phyloP scores from a whole-genome alignment of 1,140 invertebrate species.

The Cotesia vestalis region DNA sequence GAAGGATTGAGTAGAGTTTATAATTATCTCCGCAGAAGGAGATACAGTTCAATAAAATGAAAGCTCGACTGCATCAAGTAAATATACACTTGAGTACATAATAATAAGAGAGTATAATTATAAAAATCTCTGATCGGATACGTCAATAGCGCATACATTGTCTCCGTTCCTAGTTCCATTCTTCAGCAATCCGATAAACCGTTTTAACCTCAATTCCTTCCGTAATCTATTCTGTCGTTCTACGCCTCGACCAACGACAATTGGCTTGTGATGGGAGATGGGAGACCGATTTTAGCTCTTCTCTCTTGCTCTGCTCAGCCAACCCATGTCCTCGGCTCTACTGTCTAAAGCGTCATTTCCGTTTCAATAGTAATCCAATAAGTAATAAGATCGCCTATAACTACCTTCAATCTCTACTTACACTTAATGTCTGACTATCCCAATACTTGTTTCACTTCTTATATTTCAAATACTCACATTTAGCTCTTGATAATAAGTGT shows the following conservation, averaged over 20 bases:
- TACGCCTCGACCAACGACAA: neutral
- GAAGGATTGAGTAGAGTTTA: too few species aligned
- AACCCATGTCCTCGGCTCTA: neutral
- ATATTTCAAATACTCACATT: too few species aligned
- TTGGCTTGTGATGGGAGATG: neutral
- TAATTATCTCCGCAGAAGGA: too few species aligned
- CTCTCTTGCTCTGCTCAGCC: too few species aligned
- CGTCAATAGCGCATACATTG: neutral
- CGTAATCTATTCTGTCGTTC: neutral
- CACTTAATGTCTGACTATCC: neutral
- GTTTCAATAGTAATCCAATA: slow-evolving; percentile 7
- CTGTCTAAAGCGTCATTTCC: neutral
- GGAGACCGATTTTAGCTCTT: neutral
- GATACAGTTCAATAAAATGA: neutral
- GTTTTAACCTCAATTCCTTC: slow-evolving; percentile 17
- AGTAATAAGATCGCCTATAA: slow-evolving; percentile 2
- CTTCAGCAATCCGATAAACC: slow-evolving; percentile 9
- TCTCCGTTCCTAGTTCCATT: neutral
- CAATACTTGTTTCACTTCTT: neutral
- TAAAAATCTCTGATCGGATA: neutral
- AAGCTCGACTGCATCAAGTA: neutral
- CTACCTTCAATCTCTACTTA: neutral
- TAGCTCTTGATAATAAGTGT: too few species aligned
- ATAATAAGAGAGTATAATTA: neutral
- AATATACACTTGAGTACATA: too few species aligned